phyloP scores from a whole-genome alignment of 2,888 invertebrate genomes.

The Apamea epomidion region DNA sequence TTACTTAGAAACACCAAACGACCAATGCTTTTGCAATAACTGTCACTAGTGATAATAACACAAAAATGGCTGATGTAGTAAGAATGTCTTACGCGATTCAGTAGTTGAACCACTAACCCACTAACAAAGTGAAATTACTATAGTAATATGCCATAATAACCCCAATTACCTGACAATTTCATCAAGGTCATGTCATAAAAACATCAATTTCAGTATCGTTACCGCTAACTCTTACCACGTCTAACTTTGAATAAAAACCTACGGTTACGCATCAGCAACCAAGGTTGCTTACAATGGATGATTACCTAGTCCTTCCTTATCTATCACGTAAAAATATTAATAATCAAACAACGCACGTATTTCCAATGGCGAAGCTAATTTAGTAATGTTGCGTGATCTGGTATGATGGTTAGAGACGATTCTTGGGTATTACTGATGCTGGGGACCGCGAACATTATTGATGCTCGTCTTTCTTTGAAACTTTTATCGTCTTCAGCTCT shows the following conservation, averaged over 20 bases:
- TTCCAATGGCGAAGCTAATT: conserved; percentile 49
- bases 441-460: neutral
- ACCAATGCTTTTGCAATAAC: no score
- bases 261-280: conserved; percentile 51
- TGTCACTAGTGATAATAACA: neutral
- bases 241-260: conserved; percentile 32
- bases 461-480: neutral
- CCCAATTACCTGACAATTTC: conserved; percentile 23
- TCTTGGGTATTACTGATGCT: neutral
- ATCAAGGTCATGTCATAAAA: conserved; percentile 36
- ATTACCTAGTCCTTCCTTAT: conserved; percentile 40
- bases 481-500: neutral
- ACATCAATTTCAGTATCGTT: conserved; percentile 11
- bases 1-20: neutral
- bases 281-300: conserved; percentile 36
- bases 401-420: neutral
- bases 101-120: conserved; percentile 4
- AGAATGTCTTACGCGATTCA: neutral
- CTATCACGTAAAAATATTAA: conserved; percentile 57
- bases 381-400: conserved; percentile 44
- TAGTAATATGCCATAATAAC: conserved; percentile 23
- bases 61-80: neutral
- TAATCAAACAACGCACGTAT: conserved; percentile 50
- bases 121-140: neutral
- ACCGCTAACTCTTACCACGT: conserved; percentile 19